Evolutionary conservation across 23 tunicate species (phyloP).

Genomic region (Diplosoma virens): DNA sequence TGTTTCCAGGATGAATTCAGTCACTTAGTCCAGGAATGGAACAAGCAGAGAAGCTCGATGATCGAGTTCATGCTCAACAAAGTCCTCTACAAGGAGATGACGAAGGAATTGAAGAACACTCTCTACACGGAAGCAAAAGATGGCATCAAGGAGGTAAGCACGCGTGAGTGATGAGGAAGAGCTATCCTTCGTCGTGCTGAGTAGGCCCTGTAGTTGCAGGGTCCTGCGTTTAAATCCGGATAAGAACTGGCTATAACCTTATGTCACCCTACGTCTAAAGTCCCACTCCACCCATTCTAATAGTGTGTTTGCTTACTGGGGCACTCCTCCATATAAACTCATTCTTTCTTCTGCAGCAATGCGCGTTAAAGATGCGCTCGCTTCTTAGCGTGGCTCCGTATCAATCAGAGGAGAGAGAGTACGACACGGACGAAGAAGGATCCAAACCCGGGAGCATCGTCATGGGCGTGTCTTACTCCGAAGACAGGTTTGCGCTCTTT

Average conservation of each 20-base stretch:
- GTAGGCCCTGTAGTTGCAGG: no score
- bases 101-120: conserved; percentile 53
- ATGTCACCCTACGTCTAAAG: no score
- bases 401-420: conserved; percentile 74
- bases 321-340: no score
- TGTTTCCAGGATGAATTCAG: conserved; percentile 86
- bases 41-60: conserved; percentile 61
- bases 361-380: conserved; percentile 70
- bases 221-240: no score
- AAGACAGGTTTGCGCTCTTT: conserved; percentile 48
- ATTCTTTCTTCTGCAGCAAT: conserved; percentile 74
- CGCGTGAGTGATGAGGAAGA: no score
- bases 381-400: conserved; percentile 59
- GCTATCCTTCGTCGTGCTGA: no score
- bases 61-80: conserved; percentile 80
- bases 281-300: no score
- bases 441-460: conserved; percentile 40
- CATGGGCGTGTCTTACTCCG: conserved; percentile 85
- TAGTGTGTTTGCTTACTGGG: no score
- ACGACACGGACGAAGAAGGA: conserved; percentile 64
- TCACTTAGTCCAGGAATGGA: conserved; percentile 90
- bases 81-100: conserved; percentile 80
- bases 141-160: conserved; percentile 79
- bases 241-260: no score
- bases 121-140: conserved; percentile 78